Conservation (phyloP, 1,140 invertebrate species). For the Cyphomyrmex costatus region DNA sequence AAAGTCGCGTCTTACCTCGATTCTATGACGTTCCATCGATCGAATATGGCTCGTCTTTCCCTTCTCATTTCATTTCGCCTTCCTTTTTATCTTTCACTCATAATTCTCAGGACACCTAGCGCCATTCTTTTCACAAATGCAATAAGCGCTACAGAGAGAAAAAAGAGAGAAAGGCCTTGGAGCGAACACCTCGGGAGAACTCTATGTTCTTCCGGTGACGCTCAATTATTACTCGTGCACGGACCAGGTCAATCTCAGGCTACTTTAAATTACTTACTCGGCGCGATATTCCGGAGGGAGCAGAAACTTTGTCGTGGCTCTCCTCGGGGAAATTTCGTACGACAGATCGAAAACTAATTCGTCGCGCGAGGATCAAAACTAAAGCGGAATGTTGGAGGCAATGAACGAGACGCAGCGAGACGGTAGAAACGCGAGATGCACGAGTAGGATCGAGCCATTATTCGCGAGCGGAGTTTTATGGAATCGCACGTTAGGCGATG, state of each 20-base stretch:
- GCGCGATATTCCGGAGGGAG: constrained; percentile 25
- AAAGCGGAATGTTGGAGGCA: constrained; percentile 39
- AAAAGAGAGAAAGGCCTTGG: neutral
- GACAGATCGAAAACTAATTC: constrained; percentile 75
- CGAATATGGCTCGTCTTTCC: constrained; percentile 56
- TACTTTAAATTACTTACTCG: constrained; percentile 77
- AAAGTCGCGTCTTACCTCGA: constrained; percentile 57
- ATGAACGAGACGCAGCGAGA: constrained; percentile 22
- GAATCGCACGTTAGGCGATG: constrained; percentile 30
- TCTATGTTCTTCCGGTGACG: constrained; percentile 51
- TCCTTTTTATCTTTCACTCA: constrained; percentile 54
- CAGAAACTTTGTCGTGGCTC: constrained; percentile 60
- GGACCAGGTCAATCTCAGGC: constrained; percentile 70
- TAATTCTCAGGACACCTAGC: constrained; percentile 68
- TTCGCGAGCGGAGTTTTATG: neutral
- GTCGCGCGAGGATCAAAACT: constrained; percentile 59
- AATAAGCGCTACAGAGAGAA: constrained; percentile 60
- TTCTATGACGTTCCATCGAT: constrained; percentile 67
- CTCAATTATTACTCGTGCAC: constrained; percentile 72
- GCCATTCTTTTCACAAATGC: constrained; percentile 66
- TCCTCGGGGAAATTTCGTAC: constrained; percentile 72
- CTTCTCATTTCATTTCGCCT: constrained; percentile 45
- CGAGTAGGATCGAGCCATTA: neutral
- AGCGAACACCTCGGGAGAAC: constrained; percentile 43
- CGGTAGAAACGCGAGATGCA: constrained; percentile 11